A percentile compares a stretch with the other conserved stretches of the same genome.
Evolutionary conservation across 2,797 vertebrate genomes (phyloP).

Genomic region (Myotis daubentonii): DNA sequence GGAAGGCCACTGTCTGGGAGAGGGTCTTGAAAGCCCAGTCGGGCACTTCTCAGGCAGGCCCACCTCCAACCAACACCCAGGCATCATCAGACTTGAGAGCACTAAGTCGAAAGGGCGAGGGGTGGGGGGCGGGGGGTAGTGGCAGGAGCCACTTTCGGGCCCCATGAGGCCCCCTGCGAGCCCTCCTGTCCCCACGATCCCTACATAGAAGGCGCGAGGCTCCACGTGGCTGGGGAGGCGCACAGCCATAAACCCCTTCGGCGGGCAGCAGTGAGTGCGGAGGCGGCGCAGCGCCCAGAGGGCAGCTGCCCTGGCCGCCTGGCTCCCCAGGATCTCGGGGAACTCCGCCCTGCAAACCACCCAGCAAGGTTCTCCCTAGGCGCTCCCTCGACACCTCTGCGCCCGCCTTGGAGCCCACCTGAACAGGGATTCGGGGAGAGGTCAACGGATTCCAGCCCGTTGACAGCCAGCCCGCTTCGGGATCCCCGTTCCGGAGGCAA

Average conservation of each 20-base stretch:
- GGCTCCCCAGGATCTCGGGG: neutral
- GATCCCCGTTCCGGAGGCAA: neutral
- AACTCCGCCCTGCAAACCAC: neutral
- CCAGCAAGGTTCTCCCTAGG: neutral
- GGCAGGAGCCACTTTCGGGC: neutral
- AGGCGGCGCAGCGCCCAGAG: neutral
- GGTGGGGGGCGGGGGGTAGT: too few relatives aligned
- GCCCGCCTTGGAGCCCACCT: neutral
- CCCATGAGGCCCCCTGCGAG: neutral
- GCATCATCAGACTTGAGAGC: neutral
- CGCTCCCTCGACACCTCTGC: neutral
- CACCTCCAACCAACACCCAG: neutral
- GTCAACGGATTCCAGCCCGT: neutral
- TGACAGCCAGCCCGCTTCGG: neutral
- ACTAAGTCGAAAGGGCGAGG: neutral
- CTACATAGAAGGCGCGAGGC: neutral
- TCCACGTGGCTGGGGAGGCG: conserved; percentile 47
- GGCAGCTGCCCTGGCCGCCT: neutral
- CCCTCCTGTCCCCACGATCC: neutral
- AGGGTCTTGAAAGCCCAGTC: neutral
- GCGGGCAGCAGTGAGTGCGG: neutral
- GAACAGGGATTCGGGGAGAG: neutral
- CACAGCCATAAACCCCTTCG: neutral
- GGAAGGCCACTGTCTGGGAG: neutral
- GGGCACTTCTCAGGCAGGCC: accelerated